Conservation (phyloP, 1,140 invertebrate genomes). For the Euura lappo region DNA sequence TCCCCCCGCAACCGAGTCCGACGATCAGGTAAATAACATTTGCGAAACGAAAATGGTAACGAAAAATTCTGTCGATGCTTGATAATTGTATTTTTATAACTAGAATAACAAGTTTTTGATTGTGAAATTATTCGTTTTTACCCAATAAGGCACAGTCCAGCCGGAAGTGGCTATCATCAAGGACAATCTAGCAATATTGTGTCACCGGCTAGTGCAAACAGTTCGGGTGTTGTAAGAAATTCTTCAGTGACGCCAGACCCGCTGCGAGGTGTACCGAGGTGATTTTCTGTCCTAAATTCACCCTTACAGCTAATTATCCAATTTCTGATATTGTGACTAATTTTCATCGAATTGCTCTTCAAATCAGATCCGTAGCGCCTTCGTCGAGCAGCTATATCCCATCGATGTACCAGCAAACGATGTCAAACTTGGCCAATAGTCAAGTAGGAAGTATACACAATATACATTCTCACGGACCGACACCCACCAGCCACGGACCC, state of each 20-base stretch:
- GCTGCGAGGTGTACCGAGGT: conserved; percentile 54
- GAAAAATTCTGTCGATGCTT: not conserved
- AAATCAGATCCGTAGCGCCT: conserved; percentile 39
- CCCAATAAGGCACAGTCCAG: conserved; percentile 50
- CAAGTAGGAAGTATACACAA: conserved; percentile 47
- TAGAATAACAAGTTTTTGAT: too few relatives aligned
- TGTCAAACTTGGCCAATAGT: conserved; percentile 42
- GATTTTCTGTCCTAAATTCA: conserved; percentile 24
- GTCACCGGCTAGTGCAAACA: conserved; percentile 49
- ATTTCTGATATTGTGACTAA: conserved; percentile 11
- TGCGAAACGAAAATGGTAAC: not conserved
- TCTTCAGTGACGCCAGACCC: conserved; percentile 58
- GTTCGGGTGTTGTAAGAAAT: conserved; percentile 55
- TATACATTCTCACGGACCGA: conserved; percentile 45
- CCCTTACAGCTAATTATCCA: conserved; percentile 8
- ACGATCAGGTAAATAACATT: conserved; percentile 56
- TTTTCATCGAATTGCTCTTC: not conserved
- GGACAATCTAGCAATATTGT: conserved; percentile 55
- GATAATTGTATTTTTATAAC: too few relatives aligned
- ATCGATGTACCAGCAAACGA: conserved; percentile 43
- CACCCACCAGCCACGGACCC: conserved; percentile 45
- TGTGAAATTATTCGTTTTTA: too few relatives aligned
- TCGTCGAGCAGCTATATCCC: conserved; percentile 45
- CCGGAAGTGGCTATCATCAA: conserved; percentile 51
- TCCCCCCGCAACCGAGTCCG: conserved; percentile 59